Evolutionary conservation across 2,797 vertebrate species (phyloP).

Genomic region (Periophthalmus magnuspinnatus): DNA sequence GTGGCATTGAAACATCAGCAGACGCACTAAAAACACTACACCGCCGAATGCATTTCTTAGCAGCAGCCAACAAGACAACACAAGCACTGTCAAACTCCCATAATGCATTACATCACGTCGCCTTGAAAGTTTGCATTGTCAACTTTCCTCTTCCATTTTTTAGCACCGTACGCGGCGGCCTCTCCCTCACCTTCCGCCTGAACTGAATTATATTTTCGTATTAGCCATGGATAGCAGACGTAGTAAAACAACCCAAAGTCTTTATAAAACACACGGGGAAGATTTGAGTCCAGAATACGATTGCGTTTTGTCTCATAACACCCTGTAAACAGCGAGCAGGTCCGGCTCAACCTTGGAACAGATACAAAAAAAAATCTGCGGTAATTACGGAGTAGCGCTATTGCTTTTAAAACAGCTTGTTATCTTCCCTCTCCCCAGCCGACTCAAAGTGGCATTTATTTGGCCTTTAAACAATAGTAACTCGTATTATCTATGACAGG

Average conservation of each 20-base stretch:
- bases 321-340: conserved; percentile 4
- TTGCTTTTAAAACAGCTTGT: conserved; percentile 17
- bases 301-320: conserved; percentile 1
- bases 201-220: background rate
- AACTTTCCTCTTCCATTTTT: background rate
- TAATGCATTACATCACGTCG: conserved; percentile 7
- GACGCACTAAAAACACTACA: background rate
- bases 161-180: background rate
- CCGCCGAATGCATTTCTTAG: background rate
- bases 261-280: background rate
- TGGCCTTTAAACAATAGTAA: conserved; percentile 29
- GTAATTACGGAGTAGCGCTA: conserved; percentile 9
- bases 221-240: background rate
- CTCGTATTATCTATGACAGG: conserved; percentile 27
- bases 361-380: conserved; percentile 1
- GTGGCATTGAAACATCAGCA: background rate
- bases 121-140: conserved; percentile 13
- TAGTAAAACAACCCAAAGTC: background rate
- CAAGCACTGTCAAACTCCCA: background rate
- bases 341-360: conserved; percentile 13
- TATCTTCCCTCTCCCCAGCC: conserved; percentile 18
- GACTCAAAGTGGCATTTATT: conserved; percentile 33
- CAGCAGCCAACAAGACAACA: background rate
- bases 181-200: background rate
- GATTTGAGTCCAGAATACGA: background rate